Base-by-base conservation (phyloP, 2,888 invertebrate genomes). In the Cataglyphis livida region DNA sequence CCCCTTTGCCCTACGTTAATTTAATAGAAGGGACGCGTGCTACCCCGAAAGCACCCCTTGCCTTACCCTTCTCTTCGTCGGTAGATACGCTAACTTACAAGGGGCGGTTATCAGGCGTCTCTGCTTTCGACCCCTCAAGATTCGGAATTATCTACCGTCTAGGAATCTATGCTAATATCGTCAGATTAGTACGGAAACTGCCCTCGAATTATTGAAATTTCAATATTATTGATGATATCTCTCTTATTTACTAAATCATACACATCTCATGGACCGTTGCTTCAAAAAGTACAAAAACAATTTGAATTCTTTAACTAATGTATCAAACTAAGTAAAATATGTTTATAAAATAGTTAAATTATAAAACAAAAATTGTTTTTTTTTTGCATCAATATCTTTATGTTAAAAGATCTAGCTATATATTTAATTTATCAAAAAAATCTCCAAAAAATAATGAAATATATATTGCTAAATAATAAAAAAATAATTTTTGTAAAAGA, bases 11-110 rank as follows among this genome's bases (percentile, higher is more conserved):
- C 91, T 91, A 90, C 92, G 91, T 93, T 94, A 93, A 93, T 94
- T 94, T 93, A 94, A 94, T 93, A 92, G 93, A 92, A 93, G 92
- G 92, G 93, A 93, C 92, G 92, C 92, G 90, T 90, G 90, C 90
- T 91, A 90, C 89, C 91, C 91, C 91, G 89, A 90, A 92, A 91
- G 90, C 82, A 88, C 85, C 91, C 91, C 87, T 87, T 83, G 82
- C 87, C 87, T 89, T 86, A 88, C 87, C 91, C 90, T 88, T 88
- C 88, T 87, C 88, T 87, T 88, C 88, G 54, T 87, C 86, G 88
- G 85, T 88, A 90, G 90, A 93, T 92, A 93, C 93, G 91, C 89
- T 91, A 91, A 93, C 89, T 92, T 91, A 92, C 92, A 91, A 90
- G 91, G 90, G 90, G 90, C 90, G 91, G 92, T 92, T 93, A 93